Evolutionary conservation across 2,888 invertebrate species (phyloP).

Genomic region (Ornithoptera alexandrae): DNA sequence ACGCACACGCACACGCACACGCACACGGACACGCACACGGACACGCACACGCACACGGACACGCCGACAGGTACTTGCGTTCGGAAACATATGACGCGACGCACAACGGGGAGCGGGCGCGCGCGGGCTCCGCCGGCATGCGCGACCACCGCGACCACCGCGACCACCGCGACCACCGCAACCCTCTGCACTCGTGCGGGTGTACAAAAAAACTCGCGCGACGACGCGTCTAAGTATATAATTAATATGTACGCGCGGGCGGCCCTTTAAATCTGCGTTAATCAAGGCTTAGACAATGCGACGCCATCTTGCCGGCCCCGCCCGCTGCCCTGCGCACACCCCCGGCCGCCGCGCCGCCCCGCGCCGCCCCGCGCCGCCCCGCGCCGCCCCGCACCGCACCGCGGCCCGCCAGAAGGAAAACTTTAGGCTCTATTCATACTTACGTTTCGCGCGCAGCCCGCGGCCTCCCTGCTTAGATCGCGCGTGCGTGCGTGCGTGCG

Average conservation of each 20-base stretch:
- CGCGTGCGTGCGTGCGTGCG: no score
- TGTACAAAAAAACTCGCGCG: not conserved
- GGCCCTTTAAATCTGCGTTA: slow-evolving; percentile 70
- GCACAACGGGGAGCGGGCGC: no score
- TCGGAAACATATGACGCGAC: no score
- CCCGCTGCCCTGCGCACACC: slow-evolving; percentile 35
- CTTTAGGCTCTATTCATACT: slow-evolving; percentile 33
- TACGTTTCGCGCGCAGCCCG: not conserved
- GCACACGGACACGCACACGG: no score
- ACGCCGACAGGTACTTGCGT: no score
- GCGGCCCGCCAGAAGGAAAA: slow-evolving; percentile 40
- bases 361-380: slow-evolving; percentile 37
- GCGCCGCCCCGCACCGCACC: slow-evolving; percentile 27
- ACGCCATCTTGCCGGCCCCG: slow-evolving; percentile 64
- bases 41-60: no score
- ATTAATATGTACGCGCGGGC: slow-evolving; percentile 72
- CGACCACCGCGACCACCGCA: not conserved
- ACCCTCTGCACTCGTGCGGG: no score
- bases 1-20: no score
- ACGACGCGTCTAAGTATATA: slow-evolving; percentile 61
- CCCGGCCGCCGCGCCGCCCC: slow-evolving; percentile 33
- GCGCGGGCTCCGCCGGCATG: no score
- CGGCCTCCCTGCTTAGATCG: slow-evolving; percentile 3
- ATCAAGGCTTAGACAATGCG: slow-evolving; percentile 75
- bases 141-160: not conserved